A percentile compares a stretch with the other conserved stretches of the same genome.
phyloP scores from a whole-genome alignment of 2,888 invertebrate species.

The Nineta flava region DNA sequence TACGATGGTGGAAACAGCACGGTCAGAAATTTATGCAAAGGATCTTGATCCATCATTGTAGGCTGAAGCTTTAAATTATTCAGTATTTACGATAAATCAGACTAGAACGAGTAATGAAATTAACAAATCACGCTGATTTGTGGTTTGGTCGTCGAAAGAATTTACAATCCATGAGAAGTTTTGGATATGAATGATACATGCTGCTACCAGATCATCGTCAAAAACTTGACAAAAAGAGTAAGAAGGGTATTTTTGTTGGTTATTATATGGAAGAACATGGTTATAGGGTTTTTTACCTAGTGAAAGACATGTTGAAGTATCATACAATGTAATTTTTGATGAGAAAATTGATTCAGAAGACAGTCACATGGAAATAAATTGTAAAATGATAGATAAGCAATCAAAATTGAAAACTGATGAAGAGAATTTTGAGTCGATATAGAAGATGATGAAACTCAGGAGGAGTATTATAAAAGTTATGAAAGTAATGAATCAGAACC shows the following conservation, averaged over 20 bases:
- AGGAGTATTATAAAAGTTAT: background rate
- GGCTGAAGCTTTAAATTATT: conserved; percentile 12
- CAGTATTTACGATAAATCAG: conserved; percentile 12
- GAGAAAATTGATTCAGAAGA: background rate
- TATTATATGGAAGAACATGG: conserved; percentile 3
- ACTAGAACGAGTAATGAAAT: conserved; percentile 11
- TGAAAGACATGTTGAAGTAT: conserved; percentile 8
- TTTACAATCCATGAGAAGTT: conserved; percentile 9
- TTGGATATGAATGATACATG: conserved; percentile 10
- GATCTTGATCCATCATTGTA: conserved; percentile 8
- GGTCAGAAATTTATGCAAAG: conserved; percentile 1
- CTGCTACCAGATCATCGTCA: conserved; percentile 7
- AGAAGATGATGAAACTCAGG: background rate
- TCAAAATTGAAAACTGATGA: background rate
- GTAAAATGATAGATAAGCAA: background rate
- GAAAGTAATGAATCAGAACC: background rate
- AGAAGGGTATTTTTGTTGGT: conserved; percentile 3
- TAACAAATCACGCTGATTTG: conserved; percentile 10
- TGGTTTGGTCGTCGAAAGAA: conserved; percentile 12
- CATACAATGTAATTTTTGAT: background rate
- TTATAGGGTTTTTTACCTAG: background rate
- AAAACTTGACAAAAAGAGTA: conserved; percentile 6
- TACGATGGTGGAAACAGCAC: conserved; percentile 5
- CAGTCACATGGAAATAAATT: background rate
- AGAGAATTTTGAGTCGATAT: background rate